Evolutionary conservation across 2,113 vertebrate genomes (phyloP).

Genomic region (Grallaria varia): DNA sequence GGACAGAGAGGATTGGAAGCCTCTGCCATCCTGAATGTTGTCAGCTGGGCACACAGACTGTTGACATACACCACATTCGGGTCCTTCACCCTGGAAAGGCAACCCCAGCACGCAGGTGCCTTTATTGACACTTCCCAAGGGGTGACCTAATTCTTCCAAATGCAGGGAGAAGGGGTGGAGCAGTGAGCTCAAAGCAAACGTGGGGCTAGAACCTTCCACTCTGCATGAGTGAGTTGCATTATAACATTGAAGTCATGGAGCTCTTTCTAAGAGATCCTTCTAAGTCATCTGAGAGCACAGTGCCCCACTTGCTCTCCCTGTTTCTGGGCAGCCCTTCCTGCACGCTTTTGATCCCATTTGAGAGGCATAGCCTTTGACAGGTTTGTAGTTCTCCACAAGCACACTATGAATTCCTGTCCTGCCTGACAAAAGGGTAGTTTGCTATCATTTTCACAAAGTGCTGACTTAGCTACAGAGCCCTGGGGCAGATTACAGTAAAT

Average conservation of each 20-base stretch:
- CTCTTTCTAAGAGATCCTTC: not conserved
- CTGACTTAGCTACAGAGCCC: not conserved
- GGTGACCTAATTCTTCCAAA: not conserved
- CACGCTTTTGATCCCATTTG: not conserved
- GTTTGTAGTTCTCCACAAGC: not conserved
- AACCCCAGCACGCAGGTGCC: not conserved
- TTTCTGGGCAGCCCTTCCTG: not conserved
- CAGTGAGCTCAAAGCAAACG: not conserved
- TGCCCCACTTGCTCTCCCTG: fast-evolving
- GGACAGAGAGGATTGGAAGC: not conserved
- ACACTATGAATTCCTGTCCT: not conserved
- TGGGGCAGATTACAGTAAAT: not conserved
- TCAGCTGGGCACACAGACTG: not conserved
- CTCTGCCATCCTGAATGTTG: not conserved
- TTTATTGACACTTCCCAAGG: not conserved
- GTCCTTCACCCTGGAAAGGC: not conserved
- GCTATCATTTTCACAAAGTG: not conserved
- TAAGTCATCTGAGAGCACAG: not conserved
- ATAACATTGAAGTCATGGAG: not conserved
- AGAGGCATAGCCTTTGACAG: not conserved
- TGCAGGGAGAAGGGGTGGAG: not conserved
- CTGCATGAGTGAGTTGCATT: not conserved
- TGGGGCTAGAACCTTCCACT: not conserved
- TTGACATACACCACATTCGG: not conserved
- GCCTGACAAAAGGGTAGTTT: not conserved